Base-by-base conservation (phyloP, 2,113 vertebrate genomes). In the Hoplias malabaricus region DNA sequence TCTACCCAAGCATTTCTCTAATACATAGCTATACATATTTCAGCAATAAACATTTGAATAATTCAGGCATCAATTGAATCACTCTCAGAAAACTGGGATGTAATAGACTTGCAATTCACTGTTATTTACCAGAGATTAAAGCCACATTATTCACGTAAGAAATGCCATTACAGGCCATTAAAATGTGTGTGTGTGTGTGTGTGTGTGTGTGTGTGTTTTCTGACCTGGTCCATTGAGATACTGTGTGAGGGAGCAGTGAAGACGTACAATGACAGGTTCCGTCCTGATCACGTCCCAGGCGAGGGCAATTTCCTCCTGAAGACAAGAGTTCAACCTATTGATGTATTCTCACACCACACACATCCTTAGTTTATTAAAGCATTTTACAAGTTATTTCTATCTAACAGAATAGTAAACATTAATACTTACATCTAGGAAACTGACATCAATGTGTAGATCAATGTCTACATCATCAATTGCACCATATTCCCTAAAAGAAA, bases 401-500 rank as follows among this genome's bases (percentile, higher is more conserved):
- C 27, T 5, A 12, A 63, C 46, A 38, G 46, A 29, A 53, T 29
- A 27, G 68, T 50, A 61, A 36, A 61, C 53, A 66, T 0, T 3
- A 25, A 82, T 89, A 96, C 95, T 96, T 91, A 96, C 95, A 90
- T 96, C 95, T 83, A 96, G 93, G 90, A 96, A 96, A 88, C 93
- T 95, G 89, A 95, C 95, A 89, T 96, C 94, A 82, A 96, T 93
- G 87, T 95, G 95, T 78, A 96, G 90, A 89, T 96, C 95, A 87
- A 96, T 96, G 88, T 96, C 95, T 86, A 96, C 95, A 89, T 96
- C 95, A 91, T 96, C 95, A 89, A 96, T 96, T 88, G 95, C 94
- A 93, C 94, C 95, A 85, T 96, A 96, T 94, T 96, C 95, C 94
- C 95, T 96, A 87, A 80, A 93, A 93, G 36, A 29, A 86, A 81